Evolutionary conservation across 2,797 vertebrate genomes (phyloP).

Genomic region (Hybognathus amarus): DNA sequence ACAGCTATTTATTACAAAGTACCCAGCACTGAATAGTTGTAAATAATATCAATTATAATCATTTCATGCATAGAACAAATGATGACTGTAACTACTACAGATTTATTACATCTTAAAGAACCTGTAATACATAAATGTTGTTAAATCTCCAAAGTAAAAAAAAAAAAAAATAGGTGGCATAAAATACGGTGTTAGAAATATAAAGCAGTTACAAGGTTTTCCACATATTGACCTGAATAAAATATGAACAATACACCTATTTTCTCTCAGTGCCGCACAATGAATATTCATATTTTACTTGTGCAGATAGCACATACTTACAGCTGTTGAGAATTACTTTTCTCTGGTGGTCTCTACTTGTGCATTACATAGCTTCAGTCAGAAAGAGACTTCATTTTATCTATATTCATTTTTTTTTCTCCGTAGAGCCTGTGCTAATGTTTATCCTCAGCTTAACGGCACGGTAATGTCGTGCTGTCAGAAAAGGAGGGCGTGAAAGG

Average conservation of each 20-base stretch:
- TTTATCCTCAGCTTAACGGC: constrained; percentile 52
- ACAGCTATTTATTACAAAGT: constrained; percentile 24
- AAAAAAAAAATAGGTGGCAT: not conserved
- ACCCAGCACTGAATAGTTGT: not conserved
- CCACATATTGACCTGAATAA: constrained; percentile 12
- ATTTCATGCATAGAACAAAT: not conserved
- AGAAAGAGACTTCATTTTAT: constrained; percentile 36
- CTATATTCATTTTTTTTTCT: constrained; percentile 19
- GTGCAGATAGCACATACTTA: not conserved
- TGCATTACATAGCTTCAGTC: constrained; percentile 5
- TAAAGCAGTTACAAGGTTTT: not conserved
- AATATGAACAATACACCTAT: not conserved
- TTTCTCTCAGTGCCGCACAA: constrained; percentile 3
- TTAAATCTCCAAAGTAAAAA: not conserved
- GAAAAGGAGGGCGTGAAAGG: constrained; percentile 45
- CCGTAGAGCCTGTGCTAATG: constrained; percentile 26
- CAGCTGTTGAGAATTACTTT: constrained; percentile 37
- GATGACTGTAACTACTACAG: not conserved
- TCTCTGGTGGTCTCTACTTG: constrained; percentile 9
- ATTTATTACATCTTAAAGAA: not conserved
- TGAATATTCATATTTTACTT: constrained; percentile 12
- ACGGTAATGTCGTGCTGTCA: constrained; percentile 55
- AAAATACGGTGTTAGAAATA: not conserved
- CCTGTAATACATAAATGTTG: not conserved
- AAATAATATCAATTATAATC: constrained; percentile 12